Base-by-base conservation (phyloP, 1,140 invertebrate genomes). In the Centruroides vittatus region DNA sequence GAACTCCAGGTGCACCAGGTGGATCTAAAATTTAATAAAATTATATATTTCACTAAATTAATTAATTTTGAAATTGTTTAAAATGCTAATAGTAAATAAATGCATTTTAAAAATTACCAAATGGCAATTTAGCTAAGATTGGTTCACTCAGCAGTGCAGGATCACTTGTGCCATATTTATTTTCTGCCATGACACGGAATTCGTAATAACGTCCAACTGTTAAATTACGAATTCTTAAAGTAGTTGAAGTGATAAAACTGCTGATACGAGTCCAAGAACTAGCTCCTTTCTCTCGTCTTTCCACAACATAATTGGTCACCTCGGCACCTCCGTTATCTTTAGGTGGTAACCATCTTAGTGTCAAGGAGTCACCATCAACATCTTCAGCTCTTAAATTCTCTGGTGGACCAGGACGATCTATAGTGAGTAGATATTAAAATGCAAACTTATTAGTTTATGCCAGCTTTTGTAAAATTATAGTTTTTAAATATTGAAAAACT, bases 151-250 rank as follows among this genome's bases (percentile, higher is more conserved):
- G 95, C 36, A 81, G 81, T 5, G 86, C 86, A 7, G 94, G 91
- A 67, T 98, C 94, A 36, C 93, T 95, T 60, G 88, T 84, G 49
- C 95, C 96, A 70, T 96, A 94, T 70, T 92, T 84, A 75, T 99
- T 99, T 74, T 98, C 95, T 57, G 95, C 95, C 80, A 93, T 86
- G 1, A 99, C 93, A 60, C 94, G 81, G 82, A 99, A 99, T 67
- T 99, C 94, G 73, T 99, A 99, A 47, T 90, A 85, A 64, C 82
- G 82, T 49, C 93, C 93, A 34, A 96, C 84, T 2, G 83, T 85
- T 46, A 99, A 76, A 73, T 98, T 98, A 51, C 93, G 83, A 13
- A 98, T 87, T 55, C 91, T 82, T 51, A 88, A 80, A 75, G 89
- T 86, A 69, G 91, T 84, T 59, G 89, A 86, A 9, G 88, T 87